Base-by-base conservation (phyloP, 2,888 invertebrate genomes). In the Pyrocoelia pectoralis region DNA sequence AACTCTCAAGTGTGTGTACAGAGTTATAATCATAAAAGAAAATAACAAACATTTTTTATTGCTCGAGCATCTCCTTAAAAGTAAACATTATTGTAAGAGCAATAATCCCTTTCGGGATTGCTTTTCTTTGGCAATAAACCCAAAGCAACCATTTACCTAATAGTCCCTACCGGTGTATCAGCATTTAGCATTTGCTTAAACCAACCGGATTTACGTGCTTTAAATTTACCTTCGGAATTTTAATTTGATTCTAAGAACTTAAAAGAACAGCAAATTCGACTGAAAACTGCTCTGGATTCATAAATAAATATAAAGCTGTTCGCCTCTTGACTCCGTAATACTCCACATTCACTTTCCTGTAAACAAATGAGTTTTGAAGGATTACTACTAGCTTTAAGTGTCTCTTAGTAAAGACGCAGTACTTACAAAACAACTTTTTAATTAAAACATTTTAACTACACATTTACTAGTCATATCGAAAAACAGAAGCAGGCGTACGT, bases 71-170 rank as follows among this genome's bases (percentile, higher is more conserved):
- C 41, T 43, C 41, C 13, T 43, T 43, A 15, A 6, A 43, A 43
- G 14, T 13, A 43, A 43, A 43, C 41, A 43, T 43, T 13, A 15
- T 43, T 43, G 41, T 15, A 43, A 43, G 14, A 43, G 14, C 15
- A 43, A 43, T 43, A 15, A 43, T 43, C 13, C 41, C 15, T 43
- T 43, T 43, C 13, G 41, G 41, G 41, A 43, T 43, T 43, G 41
- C 24, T 24, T 43, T 43, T 43, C 41, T 43, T 43, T 43, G 15
- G 41, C 15, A 43, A 43, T 43, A 43, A 43, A 43, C 41, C 41
- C 13, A 15, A 43, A 13, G 14, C 13, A 43, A 43, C 12, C 41
- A 43, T 43, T 43, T 43, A 43, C 41, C 15, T 43, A 43, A 43
- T 43, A 43, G 14, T 9, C 41, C 41, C 15, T 43, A 15, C 12